phyloP scores from a whole-genome alignment of 2,113 vertebrate species.

The Xiphophorus maculatus region DNA sequence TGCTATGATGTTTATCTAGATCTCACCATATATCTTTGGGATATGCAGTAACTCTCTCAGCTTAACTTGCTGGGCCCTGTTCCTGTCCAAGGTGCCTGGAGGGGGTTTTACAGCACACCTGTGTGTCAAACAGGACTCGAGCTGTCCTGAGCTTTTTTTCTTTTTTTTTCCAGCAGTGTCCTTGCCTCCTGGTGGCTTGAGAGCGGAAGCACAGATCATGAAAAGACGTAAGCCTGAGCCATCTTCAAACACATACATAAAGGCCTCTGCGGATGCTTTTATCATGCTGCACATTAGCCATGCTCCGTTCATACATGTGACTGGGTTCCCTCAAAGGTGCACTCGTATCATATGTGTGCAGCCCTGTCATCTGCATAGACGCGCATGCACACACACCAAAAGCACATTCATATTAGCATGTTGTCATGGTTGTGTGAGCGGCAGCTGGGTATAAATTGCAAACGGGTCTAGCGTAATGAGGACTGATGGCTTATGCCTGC shows the following conservation, averaged over 20 bases:
- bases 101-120: conserved; percentile 72
- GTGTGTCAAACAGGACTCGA: conserved; percentile 49
- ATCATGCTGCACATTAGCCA: conserved; percentile 71
- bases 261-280: conserved; percentile 66
- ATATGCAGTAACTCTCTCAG: conserved; percentile 72
- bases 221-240: conserved; percentile 44
- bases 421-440: conserved; percentile 72
- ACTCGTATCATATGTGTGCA: conserved; percentile 71
- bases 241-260: conserved; percentile 55
- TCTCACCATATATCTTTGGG: conserved; percentile 56
- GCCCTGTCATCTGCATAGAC: conserved; percentile 74
- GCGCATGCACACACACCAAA: conserved; percentile 22
- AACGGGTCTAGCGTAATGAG: conserved; percentile 77
- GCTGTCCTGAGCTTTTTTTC: conserved; percentile 30
- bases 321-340: conserved; percentile 72
- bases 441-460: conserved; percentile 75
- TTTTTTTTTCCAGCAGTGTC: conserved; percentile 35
- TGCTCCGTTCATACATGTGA: conserved; percentile 57
- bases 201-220: conserved; percentile 35
- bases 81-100: conserved; percentile 60
- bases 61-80: conserved; percentile 75
- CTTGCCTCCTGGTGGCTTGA: conserved; percentile 63
- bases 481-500: conserved; percentile 79
- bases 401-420: conserved; percentile 72
- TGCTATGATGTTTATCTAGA: conserved; percentile 57